These are phyloP conservation scores for Alligator sinensis DNA, from an alignment of 2,113 vertebrate genomes.

Conservation along the genomic window DNA sequence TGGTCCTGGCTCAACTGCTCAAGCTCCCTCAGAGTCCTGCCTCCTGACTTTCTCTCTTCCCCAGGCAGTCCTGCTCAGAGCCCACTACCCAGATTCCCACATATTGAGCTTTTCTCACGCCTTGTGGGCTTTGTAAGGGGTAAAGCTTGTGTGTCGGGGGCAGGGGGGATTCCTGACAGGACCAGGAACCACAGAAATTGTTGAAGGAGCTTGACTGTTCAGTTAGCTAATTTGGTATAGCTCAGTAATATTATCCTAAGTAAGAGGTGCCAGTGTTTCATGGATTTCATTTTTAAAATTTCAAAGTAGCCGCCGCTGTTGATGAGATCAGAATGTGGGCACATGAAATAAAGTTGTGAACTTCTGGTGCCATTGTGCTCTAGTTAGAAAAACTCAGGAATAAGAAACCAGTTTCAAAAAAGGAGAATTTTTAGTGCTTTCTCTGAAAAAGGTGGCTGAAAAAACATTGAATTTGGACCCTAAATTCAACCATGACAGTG, in stretches of 20 bases:
- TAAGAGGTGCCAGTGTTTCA: neutral
- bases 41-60: neutral
- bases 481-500: neutral
- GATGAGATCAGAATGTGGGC: neutral
- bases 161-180: neutral
- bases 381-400: neutral
- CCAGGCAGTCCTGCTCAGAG: neutral
- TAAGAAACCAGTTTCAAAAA: neutral
- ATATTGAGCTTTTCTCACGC: neutral
- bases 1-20: neutral
- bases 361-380: neutral
- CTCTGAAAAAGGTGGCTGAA: neutral
- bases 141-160: neutral
- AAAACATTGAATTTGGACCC: neutral
- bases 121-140: neutral
- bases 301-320: neutral
- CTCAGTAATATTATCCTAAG: neutral
- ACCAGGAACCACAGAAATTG: neutral
- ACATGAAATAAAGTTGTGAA: neutral
- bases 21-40: neutral
- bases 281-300: neutral
- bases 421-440: neutral
- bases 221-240: neutral
- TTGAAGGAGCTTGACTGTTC: neutral
- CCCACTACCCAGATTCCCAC: neutral